phyloP scores from a whole-genome alignment of 1,140 invertebrate species.

The Batillaria attramentaria region DNA sequence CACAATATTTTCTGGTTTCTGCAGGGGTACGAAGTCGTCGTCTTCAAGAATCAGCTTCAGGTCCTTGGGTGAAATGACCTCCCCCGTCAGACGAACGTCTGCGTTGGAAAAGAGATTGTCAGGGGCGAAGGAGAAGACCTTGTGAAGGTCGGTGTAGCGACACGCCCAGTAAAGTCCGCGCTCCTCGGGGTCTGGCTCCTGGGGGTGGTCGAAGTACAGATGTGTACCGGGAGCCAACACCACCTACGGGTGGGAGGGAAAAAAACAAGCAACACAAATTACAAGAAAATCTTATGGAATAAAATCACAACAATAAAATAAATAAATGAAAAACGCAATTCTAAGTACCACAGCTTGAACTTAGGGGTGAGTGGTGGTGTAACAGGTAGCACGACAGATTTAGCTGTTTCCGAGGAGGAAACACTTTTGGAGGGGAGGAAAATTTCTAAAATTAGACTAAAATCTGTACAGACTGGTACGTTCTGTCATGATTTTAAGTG shows the following conservation, averaged over 20 bases:
- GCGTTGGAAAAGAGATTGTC: conserved; percentile 65
- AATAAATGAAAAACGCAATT: neutral
- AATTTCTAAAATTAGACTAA: too few relatives aligned
- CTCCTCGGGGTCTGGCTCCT: conserved; percentile 69
- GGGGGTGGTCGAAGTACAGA: conserved; percentile 69
- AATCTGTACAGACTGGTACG: too few relatives aligned
- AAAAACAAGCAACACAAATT: neutral
- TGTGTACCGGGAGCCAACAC: conserved; percentile 68
- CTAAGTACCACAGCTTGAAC: too few relatives aligned
- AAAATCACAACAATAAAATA: neutral
- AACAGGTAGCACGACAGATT: too few relatives aligned
- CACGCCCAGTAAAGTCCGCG: conserved; percentile 68
- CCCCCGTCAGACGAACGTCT: conserved; percentile 59
- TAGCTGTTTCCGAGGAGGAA: too few relatives aligned
- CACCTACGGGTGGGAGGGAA: conserved; percentile 50
- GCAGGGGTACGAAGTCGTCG: conserved; percentile 44
- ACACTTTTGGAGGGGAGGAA: too few relatives aligned
- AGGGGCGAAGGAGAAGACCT: conserved; percentile 65
- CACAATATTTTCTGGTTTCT: conserved; percentile 56
- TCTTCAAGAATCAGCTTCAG: conserved; percentile 35
- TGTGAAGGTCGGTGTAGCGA: conserved; percentile 57
- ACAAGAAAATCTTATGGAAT: neutral
- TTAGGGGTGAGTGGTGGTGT: too few relatives aligned
- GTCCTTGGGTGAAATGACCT: conserved; percentile 50
- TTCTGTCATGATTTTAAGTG: too few relatives aligned